Evolutionary conservation across 2,797 vertebrate genomes (phyloP).

Genomic region (Mormyrops boulengeri): DNA sequence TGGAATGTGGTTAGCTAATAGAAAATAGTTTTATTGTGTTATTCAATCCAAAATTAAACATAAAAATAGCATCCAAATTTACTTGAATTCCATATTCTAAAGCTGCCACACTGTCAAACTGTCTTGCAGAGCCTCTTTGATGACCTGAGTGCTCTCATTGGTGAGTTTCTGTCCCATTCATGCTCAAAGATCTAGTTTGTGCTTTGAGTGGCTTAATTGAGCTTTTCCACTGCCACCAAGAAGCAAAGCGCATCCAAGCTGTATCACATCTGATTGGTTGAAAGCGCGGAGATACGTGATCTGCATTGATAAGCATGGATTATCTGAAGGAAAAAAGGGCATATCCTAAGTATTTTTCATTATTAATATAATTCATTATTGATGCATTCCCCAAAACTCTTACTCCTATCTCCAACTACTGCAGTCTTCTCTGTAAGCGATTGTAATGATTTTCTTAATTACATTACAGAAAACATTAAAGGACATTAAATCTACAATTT

Average conservation of each 20-base stretch:
- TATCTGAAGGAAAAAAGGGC: background rate
- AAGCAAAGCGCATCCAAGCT: background rate
- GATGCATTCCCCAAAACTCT: background rate
- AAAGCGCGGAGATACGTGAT: background rate
- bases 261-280: background rate
- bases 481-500: too few relatives aligned
- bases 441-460: background rate
- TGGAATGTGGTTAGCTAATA: background rate
- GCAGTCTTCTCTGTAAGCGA: background rate
- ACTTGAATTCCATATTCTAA: background rate
- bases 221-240: background rate
- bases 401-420: background rate
- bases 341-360: background rate
- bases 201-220: background rate
- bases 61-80: background rate
- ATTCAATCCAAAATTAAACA: background rate
- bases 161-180: conserved; percentile 22
- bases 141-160: background rate
- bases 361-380: background rate
- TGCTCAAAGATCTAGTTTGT: background rate
- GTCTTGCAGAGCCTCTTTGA: background rate
- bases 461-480: background rate
- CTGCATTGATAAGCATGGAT: background rate
- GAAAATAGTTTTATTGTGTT: background rate
- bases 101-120: background rate